Base-by-base conservation (phyloP, 1,140 invertebrate genomes). In the Halotydeus destructor region DNA sequence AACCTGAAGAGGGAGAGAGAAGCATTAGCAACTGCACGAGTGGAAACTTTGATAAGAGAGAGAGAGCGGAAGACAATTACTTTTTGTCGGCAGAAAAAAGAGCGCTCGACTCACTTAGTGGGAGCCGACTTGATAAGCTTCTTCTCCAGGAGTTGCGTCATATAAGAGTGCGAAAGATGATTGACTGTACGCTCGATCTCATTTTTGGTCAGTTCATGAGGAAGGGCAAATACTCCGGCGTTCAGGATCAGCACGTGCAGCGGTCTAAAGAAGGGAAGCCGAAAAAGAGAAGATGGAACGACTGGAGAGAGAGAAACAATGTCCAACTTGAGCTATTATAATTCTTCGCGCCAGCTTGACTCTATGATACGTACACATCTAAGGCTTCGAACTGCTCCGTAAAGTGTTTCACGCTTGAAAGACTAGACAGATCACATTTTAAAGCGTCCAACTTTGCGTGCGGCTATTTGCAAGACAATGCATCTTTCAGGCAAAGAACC, bases 211-310 rank as follows among this genome's bases (percentile, higher is more conserved):
- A 73, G 58, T 14, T 65, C 65, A 59, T 76, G 75, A 2, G 75
- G 71, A 30, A 78, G 47, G 24, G 71, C 78, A 64, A 89, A 85
- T 1, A 91, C 74, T 26, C 75, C 88, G 43, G 88, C 86, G 68
- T 96, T 96, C 34, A 91, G 60, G 49, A 93, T 78, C 23, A 96
- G 60, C 39, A 84, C 75, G 55, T 93, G 71, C 19, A 93, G 61
- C 47, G 70, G 68, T 53, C 80, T 85, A 65, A 64, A 47, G 30
- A 28, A 27, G 49, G 25, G 18, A n/a, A n/a, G n/a, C n/a, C n/a
- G n/a, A n/a, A n/a, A n/a, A n/a, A n/a, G n/a, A n/a, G n/a, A n/a
- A n/a, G n/a, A n/a, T n/a, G n/a, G n/a, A n/a, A n/a, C n/a, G 14
- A 37, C 12, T 24, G 38, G n/a, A n/a, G n/a, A n/a, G n/a, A n/a